Percentiles rank a stretch among this genome's conserved stretches.
Conservation (phyloP, 2,113 vertebrate genomes). For the Eulacestoma nigropectus region DNA sequence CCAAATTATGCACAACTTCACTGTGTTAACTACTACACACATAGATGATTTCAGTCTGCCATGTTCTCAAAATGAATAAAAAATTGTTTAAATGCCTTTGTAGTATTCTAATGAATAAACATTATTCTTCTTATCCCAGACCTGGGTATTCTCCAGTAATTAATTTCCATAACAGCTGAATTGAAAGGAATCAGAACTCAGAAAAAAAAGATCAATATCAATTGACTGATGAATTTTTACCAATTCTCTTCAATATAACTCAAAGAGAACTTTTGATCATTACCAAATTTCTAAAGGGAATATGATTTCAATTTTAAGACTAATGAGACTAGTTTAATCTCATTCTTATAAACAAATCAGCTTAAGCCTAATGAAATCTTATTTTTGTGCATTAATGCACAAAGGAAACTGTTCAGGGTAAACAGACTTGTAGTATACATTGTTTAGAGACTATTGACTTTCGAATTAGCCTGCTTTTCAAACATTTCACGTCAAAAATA, state of each 20-base stretch:
- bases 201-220: neutral
- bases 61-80: neutral
- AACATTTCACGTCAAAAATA: slow-evolving; percentile 63
- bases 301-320: neutral
- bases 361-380: slow-evolving; percentile 62
- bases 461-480: slow-evolving; percentile 74
- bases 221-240: neutral
- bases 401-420: slow-evolving; percentile 63
- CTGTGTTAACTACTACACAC: neutral
- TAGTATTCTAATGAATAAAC: neutral
- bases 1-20: neutral
- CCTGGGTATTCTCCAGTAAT: neutral
- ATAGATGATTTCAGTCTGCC: neutral
- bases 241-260: neutral
- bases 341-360: slow-evolving; percentile 56
- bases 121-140: neutral
- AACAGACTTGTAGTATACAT: slow-evolving; percentile 64
- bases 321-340: slow-evolving; percentile 49
- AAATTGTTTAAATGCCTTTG: neutral
- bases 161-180: neutral
- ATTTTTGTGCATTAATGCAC: slow-evolving; percentile 62
- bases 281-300: slow-evolving; percentile 36
- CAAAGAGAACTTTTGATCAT: slow-evolving; percentile 25
- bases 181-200: neutral
- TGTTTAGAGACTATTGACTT: slow-evolving; percentile 72